Evolutionary conservation across 2,888 invertebrate genomes (phyloP).

Genomic region (Lochmaea crataegi): DNA sequence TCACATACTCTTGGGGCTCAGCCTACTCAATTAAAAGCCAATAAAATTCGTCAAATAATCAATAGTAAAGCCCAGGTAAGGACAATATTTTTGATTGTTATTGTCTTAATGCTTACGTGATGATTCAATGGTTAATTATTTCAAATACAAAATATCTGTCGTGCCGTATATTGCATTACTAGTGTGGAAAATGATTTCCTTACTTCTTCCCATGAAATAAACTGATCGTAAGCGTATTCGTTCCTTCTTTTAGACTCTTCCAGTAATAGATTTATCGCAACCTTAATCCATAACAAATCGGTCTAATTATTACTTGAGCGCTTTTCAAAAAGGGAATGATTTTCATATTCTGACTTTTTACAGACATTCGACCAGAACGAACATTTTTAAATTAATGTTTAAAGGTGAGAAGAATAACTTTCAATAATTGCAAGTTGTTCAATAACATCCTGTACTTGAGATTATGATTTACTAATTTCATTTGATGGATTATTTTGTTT

Average conservation of each 20-base stretch:
- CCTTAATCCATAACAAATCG: too few relatives aligned
- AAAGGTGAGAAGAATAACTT: slow-evolving; percentile 19
- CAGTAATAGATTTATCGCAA: too few relatives aligned
- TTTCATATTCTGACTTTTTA: slow-evolving; percentile 22
- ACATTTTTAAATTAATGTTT: slow-evolving; percentile 25
- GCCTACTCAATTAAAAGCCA: slow-evolving; percentile 69
- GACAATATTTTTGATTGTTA: too few relatives aligned
- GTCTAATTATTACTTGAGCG: too few relatives aligned
- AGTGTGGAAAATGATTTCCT: too few relatives aligned
- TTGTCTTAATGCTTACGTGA: too few relatives aligned
- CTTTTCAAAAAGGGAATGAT: slow-evolving; percentile 4
- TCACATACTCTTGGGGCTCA: slow-evolving; percentile 67
- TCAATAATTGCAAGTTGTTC: neutral
- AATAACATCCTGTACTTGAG: neutral
- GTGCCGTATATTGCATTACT: too few relatives aligned
- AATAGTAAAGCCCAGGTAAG: slow-evolving; percentile 76
- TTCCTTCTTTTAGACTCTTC: too few relatives aligned
- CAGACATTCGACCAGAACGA: slow-evolving; percentile 32
- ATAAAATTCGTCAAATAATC: slow-evolving; percentile 78
- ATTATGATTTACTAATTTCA: neutral
- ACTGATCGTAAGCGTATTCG: too few relatives aligned
- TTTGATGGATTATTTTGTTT: neutral
- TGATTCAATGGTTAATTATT: too few relatives aligned
- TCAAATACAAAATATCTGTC: too few relatives aligned
- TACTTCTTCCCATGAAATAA: too few relatives aligned